Evolutionary conservation across 2,113 vertebrate genomes (phyloP).

Genomic region (Aegypius monachus): DNA sequence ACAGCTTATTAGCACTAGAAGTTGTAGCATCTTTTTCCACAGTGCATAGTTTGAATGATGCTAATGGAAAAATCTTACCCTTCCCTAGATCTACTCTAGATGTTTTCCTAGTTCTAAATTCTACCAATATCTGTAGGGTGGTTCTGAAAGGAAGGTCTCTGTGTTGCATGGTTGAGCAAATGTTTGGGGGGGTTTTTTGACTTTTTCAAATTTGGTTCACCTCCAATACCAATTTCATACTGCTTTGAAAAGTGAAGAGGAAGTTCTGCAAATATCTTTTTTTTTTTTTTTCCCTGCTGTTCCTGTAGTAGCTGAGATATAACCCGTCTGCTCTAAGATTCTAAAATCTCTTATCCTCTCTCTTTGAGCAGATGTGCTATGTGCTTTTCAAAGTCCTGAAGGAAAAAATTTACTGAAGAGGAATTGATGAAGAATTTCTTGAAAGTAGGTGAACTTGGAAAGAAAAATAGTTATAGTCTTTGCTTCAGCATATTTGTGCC

Average conservation of each 20-base stretch:
- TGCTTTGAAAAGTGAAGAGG: background rate
- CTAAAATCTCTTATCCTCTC: background rate
- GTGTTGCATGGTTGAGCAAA: background rate
- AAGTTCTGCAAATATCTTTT: background rate
- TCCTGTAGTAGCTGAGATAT: background rate
- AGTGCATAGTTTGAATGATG: background rate
- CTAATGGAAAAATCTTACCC: background rate
- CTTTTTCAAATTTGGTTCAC: background rate
- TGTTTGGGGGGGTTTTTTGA: fast-evolving
- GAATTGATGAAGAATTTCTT: background rate
- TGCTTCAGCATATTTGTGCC: background rate
- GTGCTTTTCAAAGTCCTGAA: background rate
- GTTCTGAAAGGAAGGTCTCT: background rate
- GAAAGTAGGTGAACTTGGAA: background rate
- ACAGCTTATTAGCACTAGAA: background rate
- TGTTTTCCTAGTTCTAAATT: background rate
- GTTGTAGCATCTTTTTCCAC: background rate
- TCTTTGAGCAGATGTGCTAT: background rate
- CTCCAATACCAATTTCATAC: background rate
- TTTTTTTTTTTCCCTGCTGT: background rate
- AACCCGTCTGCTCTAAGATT: background rate
- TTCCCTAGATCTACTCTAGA: background rate
- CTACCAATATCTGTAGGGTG: background rate
- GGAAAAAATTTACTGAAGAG: background rate
- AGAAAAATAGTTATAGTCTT: background rate